A percentile compares a stretch with the other conserved stretches of the same genome.
phyloP scores from a whole-genome alignment of 2,797 vertebrate species.

The Micrastur ruficollis region DNA sequence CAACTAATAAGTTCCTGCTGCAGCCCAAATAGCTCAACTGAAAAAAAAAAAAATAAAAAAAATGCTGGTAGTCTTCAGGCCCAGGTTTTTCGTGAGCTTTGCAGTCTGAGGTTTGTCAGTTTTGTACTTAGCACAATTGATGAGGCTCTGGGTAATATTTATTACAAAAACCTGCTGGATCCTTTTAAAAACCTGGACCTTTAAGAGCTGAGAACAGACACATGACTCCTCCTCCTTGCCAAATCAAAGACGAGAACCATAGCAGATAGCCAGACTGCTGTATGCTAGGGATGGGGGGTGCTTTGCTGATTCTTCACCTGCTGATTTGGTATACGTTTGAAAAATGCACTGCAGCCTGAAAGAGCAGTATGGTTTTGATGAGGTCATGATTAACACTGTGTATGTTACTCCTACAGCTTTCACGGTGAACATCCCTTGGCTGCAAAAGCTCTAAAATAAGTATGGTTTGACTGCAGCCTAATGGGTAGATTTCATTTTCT shows the following conservation, averaged over 20 bases:
- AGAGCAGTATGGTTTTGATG: background rate
- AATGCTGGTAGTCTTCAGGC: background rate
- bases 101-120: background rate
- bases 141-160: background rate
- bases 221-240: background rate
- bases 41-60: background rate
- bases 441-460: background rate
- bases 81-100: background rate
- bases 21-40: slow-evolving; percentile 2
- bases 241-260: background rate
- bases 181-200: background rate
- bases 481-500: background rate
- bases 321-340: background rate
- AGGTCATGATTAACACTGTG: background rate
- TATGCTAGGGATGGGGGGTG: background rate
- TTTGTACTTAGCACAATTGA: background rate
- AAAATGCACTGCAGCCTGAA: background rate
- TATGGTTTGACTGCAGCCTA: background rate
- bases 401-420: background rate
- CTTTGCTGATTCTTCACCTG: background rate
- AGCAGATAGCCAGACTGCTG: background rate
- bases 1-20: slow-evolving; percentile 57
- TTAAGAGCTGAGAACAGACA: background rate
- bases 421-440: background rate
- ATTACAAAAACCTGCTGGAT: background rate